A percentile compares a stretch with the other conserved stretches of the same genome.
phyloP scores from a whole-genome alignment of 2,113 vertebrate genomes.

The Euleptes europaea region DNA sequence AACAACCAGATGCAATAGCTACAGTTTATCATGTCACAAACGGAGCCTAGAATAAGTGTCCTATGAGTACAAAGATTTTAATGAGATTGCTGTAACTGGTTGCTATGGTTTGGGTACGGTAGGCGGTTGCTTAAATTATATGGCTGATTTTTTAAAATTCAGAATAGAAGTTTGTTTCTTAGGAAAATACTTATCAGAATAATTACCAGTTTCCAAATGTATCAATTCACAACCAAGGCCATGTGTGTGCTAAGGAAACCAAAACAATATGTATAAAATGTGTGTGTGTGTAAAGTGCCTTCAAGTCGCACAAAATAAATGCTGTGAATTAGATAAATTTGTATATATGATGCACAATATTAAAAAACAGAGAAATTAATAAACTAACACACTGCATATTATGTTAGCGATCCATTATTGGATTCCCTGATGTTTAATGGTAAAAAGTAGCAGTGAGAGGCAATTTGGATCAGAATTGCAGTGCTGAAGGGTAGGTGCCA shows the following conservation, averaged over 20 bases:
- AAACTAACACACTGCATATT: no score
- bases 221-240: background rate
- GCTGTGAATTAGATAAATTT: no score
- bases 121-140: background rate
- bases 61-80: background rate
- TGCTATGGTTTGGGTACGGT: constrained; percentile 1
- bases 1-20: background rate
- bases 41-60: background rate
- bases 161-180: background rate
- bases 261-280: no score
- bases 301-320: no score
- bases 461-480: no score
- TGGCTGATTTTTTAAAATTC: background rate
- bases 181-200: background rate
- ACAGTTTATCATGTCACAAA: background rate
- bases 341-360: no score
- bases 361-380: no score
- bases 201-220: background rate
- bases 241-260: background rate
- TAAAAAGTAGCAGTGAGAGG: no score
- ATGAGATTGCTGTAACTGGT: background rate
- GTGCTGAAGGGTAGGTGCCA: no score
- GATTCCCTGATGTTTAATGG: no score
- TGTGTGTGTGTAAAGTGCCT: no score
- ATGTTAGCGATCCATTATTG: no score